These are phyloP conservation scores for Neopelma chrysocephalum DNA, from an alignment of 2,797 vertebrate species.

Conservation along the genomic window DNA sequence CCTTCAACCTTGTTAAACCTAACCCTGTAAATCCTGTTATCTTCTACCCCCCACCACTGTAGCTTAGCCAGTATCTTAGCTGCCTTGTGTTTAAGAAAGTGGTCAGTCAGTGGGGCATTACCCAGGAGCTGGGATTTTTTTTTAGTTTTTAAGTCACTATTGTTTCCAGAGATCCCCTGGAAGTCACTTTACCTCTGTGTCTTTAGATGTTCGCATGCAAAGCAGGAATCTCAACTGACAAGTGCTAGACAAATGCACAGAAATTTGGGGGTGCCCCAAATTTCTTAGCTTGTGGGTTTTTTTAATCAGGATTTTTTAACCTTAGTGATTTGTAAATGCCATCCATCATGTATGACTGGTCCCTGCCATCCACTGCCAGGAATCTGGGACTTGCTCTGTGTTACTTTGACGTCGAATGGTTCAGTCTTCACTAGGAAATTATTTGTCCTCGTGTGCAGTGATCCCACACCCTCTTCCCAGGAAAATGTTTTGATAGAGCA, in stretches of 20 bases:
- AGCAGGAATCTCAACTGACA: background rate
- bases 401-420: background rate
- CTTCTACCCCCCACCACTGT: background rate
- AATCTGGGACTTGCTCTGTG: background rate
- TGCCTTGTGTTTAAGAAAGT: background rate
- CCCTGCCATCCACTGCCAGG: background rate
- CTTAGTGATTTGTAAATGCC: background rate
- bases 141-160: background rate
- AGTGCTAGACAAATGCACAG: background rate
- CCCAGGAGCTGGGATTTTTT: background rate
- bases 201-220: background rate
- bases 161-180: background rate
- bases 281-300: background rate
- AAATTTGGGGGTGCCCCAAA: background rate
- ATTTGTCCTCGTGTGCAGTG: background rate
- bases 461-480: background rate
- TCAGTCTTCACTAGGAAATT: background rate
- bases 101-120: background rate
- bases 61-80: background rate
- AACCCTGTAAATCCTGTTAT: slow-evolving; percentile 31
- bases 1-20: slow-evolving; percentile 22
- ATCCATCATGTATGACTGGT: background rate
- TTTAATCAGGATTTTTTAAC: background rate
- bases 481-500: background rate
- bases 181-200: background rate